Evolutionary conservation across 2,888 invertebrate genomes (phyloP), one percentile per base, ranked within the genome.

Genomic region (Chouioia cunea): DNA sequence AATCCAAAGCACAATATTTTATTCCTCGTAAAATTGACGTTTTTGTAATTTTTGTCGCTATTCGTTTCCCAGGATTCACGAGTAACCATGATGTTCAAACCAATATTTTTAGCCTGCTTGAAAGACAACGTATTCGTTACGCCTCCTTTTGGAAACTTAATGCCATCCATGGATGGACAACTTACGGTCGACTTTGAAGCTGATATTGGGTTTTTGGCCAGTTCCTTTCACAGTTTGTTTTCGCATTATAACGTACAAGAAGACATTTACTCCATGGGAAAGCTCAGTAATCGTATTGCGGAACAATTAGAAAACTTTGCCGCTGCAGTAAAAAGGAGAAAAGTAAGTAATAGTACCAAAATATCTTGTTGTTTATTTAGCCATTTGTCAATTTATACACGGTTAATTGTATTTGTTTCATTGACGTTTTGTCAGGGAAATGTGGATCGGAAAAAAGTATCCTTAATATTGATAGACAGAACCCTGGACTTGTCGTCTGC

Each of bases 241-340:
- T 88, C 89, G 43, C 87, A 88, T 16, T 86, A 92, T 83, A 88
- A 89, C 75, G 86, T 90, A 8, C 89, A 88, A 72, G 92, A 92
- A 77, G 92, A 92, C 79, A 86, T 91, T 23, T 92, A 88, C 78
- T 89, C 88, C 60, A 83, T 92, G 78, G 93, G 93, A 3, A 86
- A 87, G 36, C 88, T 89, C 56, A 91, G 92, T 79, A 88, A 89
- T 15, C 84, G 90, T 52, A 79, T 92, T 22, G 80, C 81, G 8
- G 79, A 81, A 20, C 78, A 78, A 74, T 77, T 83, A 43, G 77
- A 81, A 65, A 79, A 71, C 65, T 78, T 80, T 43, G 74, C 76
- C 1, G 75, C 76, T 10, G 79, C 79, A 23, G 57, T 77, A 84
- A 77, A 88, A 86, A 48, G 89, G 86, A 66, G 89, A 88, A 74